Evolutionary conservation across 2,888 invertebrate species (phyloP).

Genomic region (Chouioia cunea): DNA sequence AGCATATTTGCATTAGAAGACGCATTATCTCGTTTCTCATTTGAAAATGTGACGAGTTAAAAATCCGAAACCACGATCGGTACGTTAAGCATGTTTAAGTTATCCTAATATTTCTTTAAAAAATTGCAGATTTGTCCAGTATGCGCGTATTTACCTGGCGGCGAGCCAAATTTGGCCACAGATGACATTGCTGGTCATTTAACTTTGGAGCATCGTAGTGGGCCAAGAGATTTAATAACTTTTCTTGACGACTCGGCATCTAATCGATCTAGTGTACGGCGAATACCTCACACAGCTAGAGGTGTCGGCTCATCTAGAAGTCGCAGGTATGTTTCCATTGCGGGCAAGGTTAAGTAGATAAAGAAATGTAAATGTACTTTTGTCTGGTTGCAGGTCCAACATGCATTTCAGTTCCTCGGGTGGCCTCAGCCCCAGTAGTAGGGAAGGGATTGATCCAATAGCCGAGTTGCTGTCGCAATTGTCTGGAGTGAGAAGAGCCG

Average conservation of each 20-base stretch:
- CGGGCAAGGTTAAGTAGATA: background rate
- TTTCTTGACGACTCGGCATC: constrained; percentile 93
- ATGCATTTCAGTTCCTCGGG: constrained; percentile 95
- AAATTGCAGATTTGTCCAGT: constrained; percentile 90
- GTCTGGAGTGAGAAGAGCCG: constrained; percentile 88
- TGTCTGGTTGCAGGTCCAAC: constrained; percentile 73
- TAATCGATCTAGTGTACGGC: constrained; percentile 80
- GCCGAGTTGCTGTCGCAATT: constrained; percentile 95
- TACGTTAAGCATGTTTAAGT: too few relatives aligned
- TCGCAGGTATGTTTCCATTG: constrained; percentile 71
- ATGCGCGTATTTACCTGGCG: constrained; percentile 95
- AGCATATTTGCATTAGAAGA: background rate
- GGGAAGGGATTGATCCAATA: constrained; percentile 96
- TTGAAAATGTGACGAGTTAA: too few relatives aligned
- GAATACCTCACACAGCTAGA: constrained; percentile 83
- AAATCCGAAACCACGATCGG: too few relatives aligned
- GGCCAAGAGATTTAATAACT: constrained; percentile 91
- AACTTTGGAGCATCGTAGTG: constrained; percentile 91
- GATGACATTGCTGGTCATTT: constrained; percentile 98
- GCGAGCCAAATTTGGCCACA: constrained; percentile 97
- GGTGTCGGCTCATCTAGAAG: constrained; percentile 83
- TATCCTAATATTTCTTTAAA: too few relatives aligned
- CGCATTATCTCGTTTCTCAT: background rate
- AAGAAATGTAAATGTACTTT: constrained; percentile 8
- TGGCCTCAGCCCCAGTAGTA: constrained; percentile 88